phyloP scores from a whole-genome alignment of 2,113 vertebrate genomes.

The Epinephelus moara region DNA sequence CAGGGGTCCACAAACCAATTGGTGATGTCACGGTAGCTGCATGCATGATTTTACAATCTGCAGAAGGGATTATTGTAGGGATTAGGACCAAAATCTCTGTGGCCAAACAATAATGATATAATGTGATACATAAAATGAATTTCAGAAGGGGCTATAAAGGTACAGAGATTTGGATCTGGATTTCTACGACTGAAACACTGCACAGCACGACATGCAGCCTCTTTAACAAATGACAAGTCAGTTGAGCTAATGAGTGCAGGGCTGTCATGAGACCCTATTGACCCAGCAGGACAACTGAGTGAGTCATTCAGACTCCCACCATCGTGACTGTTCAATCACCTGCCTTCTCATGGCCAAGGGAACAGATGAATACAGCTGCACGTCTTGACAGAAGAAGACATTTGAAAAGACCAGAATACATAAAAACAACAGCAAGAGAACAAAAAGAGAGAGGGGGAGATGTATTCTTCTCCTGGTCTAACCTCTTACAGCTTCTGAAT shows the following conservation, averaged over 20 bases:
- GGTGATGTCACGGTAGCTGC: too few species aligned
- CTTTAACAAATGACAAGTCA: constrained; percentile 31
- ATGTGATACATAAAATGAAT: background rate
- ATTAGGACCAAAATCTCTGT: background rate
- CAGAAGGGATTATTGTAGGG: background rate
- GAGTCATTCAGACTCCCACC: constrained; percentile 48
- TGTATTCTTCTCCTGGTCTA: background rate
- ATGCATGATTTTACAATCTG: too few species aligned
- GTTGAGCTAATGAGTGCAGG: constrained; percentile 41
- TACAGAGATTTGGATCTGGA: background rate
- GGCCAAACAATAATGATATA: background rate
- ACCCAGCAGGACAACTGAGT: constrained; percentile 51
- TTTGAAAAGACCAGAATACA: background rate
- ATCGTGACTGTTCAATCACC: constrained; percentile 50
- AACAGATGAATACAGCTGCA: constrained; percentile 34
- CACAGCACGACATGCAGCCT: constrained; percentile 3
- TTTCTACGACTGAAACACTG: background rate
- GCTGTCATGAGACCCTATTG: constrained; percentile 43
- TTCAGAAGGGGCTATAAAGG: background rate
- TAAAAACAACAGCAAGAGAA: background rate
- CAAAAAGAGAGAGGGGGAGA: background rate
- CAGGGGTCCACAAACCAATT: too few species aligned
- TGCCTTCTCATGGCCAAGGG: constrained; percentile 27
- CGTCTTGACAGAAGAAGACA: background rate
- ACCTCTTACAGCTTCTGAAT: constrained; percentile 22